Conservation (phyloP, 2,797 vertebrate genomes). For the Caiman crocodilus region DNA sequence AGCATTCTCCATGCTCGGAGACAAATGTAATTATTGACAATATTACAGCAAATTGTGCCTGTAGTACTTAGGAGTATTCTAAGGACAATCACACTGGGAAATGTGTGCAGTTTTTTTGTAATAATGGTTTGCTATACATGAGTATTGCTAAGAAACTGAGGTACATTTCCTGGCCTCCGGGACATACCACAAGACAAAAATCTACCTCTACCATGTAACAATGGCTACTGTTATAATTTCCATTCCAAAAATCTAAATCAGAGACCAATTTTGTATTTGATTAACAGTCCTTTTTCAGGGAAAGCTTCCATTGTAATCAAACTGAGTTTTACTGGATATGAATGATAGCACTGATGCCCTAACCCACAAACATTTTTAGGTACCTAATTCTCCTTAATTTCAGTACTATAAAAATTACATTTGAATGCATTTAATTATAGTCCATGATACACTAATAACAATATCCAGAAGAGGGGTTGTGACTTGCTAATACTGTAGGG, state of each 20-base stretch:
- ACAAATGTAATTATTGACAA: neutral
- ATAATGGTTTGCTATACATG: neutral
- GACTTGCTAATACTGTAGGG: neutral
- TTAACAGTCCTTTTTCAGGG: neutral
- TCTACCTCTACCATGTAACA: neutral
- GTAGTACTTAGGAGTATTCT: neutral
- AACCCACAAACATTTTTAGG: neutral
- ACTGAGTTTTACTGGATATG: neutral
- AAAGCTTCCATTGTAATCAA: neutral
- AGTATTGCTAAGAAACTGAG: neutral
- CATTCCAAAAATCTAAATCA: neutral
- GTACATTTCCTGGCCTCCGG: neutral
- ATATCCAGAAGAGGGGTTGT: neutral
- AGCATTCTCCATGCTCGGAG: neutral
- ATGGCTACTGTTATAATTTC: neutral
- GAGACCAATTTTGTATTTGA: neutral
- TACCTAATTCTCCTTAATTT: too few species aligned
- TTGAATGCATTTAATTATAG: neutral
- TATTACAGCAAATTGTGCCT: neutral
- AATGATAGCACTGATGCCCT: neutral
- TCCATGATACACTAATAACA: neutral
- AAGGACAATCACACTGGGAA: neutral
- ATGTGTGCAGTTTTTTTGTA: neutral
- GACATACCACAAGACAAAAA: neutral
- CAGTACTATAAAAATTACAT: neutral